Percentiles rank a stretch among this genome's conserved stretches.
Evolutionary conservation across 2,888 invertebrate species (phyloP).

Genomic region (Euphydryas editha): DNA sequence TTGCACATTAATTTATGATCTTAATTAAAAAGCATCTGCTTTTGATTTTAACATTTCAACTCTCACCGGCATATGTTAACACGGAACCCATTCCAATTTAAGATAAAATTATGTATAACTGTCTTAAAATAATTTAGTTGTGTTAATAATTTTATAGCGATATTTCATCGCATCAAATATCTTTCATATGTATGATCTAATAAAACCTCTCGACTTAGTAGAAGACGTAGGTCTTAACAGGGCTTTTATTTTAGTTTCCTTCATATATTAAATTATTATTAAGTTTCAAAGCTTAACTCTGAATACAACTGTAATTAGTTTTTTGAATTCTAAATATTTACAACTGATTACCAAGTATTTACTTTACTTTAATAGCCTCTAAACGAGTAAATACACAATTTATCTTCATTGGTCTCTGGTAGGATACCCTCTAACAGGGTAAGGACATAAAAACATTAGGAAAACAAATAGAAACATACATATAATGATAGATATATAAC

Average conservation of each 20-base stretch:
- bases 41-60: not conserved
- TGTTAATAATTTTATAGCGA: not conserved
- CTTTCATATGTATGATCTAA: not conserved
- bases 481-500: no score
- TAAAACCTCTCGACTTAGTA: not conserved
- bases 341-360: no score
- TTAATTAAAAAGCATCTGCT: slow-evolving; percentile 4
- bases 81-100: not conserved
- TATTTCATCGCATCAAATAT: not conserved
- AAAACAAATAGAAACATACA: no score
- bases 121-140: not conserved
- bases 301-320: not conserved
- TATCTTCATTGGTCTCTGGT: no score
- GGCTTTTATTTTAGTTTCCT: slow-evolving; percentile 1
- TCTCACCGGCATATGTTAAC: not conserved
- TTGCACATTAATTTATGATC: slow-evolving; percentile 35
- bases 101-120: not conserved
- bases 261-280: not conserved
- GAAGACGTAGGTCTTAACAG: not conserved
- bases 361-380: no score
- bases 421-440: no score
- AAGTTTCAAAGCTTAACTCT: slow-evolving; percentile 2
- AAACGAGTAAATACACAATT: no score
- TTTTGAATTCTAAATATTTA: no score
- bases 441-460: no score